Evolutionary conservation across 2,797 vertebrate genomes (phyloP).

Genomic region (Tangara arthus): DNA sequence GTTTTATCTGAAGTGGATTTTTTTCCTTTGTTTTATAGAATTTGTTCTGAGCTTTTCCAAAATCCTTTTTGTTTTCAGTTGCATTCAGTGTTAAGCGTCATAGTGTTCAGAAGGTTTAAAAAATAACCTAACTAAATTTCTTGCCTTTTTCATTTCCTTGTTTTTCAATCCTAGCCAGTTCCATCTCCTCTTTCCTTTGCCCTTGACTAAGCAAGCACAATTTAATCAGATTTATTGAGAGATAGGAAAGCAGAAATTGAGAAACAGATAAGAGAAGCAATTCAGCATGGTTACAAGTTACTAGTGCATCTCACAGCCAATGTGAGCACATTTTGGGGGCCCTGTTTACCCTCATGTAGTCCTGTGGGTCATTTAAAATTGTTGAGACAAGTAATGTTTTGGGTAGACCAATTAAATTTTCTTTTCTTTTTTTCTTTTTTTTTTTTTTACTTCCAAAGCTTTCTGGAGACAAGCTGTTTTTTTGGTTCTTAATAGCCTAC

Average conservation of each 20-base stretch:
- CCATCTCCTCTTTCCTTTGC: conserved; percentile 39
- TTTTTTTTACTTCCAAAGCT: neutral
- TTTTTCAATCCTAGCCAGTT: neutral
- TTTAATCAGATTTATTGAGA: conserved; percentile 59
- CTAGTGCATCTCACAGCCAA: neutral
- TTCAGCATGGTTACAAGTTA: neutral
- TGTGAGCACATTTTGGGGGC: neutral
- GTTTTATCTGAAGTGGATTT: neutral
- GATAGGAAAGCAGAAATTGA: conserved; percentile 27
- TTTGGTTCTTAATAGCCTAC: neutral
- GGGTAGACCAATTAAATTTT: neutral
- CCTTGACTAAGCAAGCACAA: conserved; percentile 49
- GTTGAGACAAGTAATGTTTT: neutral
- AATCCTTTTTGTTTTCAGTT: neutral
- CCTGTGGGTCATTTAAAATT: neutral
- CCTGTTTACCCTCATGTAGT: neutral
- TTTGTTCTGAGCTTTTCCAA: neutral
- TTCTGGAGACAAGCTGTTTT: neutral
- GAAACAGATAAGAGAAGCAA: conserved; percentile 8
- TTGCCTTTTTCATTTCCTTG: conserved; percentile 28
- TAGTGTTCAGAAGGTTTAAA: neutral
- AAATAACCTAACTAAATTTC: neutral
- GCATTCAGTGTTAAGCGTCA: neutral
- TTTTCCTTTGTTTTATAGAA: neutral
- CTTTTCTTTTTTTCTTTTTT: neutral